Percentiles rank a stretch among this genome's conserved stretches.
phyloP scores from a whole-genome alignment of 2,113 vertebrate species.

The Acrocephalus kingi region DNA sequence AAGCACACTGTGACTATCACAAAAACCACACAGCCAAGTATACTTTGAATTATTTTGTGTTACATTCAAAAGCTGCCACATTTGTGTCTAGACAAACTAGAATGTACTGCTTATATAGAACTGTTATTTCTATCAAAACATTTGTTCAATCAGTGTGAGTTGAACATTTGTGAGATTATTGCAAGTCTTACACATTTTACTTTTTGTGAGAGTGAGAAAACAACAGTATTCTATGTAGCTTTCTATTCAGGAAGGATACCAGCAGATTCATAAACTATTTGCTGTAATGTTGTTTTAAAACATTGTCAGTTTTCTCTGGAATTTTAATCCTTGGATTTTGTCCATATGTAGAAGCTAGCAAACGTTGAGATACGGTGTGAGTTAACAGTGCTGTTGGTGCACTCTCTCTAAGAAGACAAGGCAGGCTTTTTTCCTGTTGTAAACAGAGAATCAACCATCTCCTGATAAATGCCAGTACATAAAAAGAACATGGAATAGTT shows the following conservation, averaged over 20 bases:
- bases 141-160: constrained; percentile 15
- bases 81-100: constrained; percentile 14
- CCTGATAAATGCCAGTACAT: not conserved
- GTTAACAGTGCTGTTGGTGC: not conserved
- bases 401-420: not conserved
- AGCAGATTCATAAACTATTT: constrained; percentile 47
- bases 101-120: constrained; percentile 29
- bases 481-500: not conserved
- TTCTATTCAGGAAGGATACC: constrained; percentile 56
- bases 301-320: constrained; percentile 24
- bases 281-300: constrained; percentile 64
- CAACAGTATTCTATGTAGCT: constrained; percentile 16
- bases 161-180: constrained; percentile 19
- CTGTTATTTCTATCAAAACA: constrained; percentile 41
- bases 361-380: not conserved
- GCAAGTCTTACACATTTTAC: constrained; percentile 28
- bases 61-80: not conserved
- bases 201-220: constrained; percentile 46
- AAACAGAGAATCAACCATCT: not conserved
- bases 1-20: constrained; percentile 58
- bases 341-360: not conserved
- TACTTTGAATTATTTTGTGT: constrained; percentile 19
- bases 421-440: not conserved
- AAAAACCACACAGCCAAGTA: constrained; percentile 26
- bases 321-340: not conserved